Evolutionary conservation across 2,797 vertebrate species (phyloP).

Genomic region (Crossoptilon crossoptilon): DNA sequence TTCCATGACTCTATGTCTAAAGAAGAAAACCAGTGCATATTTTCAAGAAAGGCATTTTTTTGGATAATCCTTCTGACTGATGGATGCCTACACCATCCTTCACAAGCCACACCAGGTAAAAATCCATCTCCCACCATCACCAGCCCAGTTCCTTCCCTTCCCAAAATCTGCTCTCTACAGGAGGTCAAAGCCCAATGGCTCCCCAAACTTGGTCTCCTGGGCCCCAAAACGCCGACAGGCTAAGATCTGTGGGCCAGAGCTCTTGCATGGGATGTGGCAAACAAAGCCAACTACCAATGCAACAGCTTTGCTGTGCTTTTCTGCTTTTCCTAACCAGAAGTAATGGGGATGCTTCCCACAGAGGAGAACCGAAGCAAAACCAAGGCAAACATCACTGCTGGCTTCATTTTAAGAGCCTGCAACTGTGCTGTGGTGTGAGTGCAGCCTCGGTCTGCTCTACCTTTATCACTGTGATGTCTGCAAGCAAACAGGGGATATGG

Average conservation of each 20-base stretch:
- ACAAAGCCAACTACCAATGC: fast-evolving
- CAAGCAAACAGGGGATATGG: background rate
- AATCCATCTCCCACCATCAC: fast-evolving
- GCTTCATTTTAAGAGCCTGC: fast-evolving
- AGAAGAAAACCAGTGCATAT: background rate
- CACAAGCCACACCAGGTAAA: background rate
- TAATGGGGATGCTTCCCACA: background rate
- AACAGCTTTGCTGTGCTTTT: fast-evolving
- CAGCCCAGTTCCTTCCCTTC: background rate
- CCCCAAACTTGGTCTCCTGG: too few species aligned
- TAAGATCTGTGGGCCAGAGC: background rate
- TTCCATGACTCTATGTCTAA: too few species aligned
- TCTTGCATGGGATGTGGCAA: fast-evolving
- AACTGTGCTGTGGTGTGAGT: fast-evolving
- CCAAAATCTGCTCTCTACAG: background rate
- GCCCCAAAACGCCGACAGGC: background rate
- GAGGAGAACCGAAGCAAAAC: background rate
- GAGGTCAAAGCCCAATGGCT: background rate
- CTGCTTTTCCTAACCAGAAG: background rate
- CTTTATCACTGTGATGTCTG: background rate
- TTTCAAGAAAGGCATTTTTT: background rate
- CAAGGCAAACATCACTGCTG: fast-evolving
- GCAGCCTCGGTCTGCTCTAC: background rate
- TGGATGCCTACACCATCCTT: background rate
- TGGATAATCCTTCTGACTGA: background rate